Evolutionary conservation across 2,113 vertebrate genomes (phyloP).

Genomic region (Drymodes brunneopygia): DNA sequence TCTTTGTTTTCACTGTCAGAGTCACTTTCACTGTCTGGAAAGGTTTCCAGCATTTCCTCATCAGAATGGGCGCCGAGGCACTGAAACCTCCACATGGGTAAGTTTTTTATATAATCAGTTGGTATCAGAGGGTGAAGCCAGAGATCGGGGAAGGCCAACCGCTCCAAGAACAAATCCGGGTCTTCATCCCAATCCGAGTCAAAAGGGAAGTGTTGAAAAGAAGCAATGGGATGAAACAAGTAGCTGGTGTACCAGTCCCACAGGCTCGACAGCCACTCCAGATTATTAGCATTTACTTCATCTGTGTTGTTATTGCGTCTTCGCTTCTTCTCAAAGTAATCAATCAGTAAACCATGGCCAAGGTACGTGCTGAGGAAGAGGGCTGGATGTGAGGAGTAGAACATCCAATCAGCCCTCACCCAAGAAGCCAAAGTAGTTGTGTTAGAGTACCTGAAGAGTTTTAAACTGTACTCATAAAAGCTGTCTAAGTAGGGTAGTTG

Average conservation of each 20-base stretch:
- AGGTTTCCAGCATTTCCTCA: constrained; percentile 63
- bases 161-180: constrained; percentile 86
- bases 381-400: constrained; percentile 95
- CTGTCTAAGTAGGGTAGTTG: constrained; percentile 92
- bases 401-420: constrained; percentile 95
- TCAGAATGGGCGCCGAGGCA: constrained; percentile 43
- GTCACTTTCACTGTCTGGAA: constrained; percentile 74
- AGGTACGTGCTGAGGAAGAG: constrained; percentile 95
- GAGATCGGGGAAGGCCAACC: constrained; percentile 92
- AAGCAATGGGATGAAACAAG: constrained; percentile 90
- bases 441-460: constrained; percentile 91
- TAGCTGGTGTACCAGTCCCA: constrained; percentile 99
- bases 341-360: constrained; percentile 89
- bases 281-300: constrained; percentile 90
- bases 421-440: constrained; percentile 92
- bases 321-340: constrained; percentile 97
- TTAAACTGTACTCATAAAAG: constrained; percentile 93
- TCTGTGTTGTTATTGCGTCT: constrained; percentile 77
- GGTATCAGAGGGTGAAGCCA: constrained; percentile 94
- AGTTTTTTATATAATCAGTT: constrained; percentile 90
- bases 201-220: constrained; percentile 88
- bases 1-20: constrained; percentile 72
- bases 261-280: constrained; percentile 94
- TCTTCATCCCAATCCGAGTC: constrained; percentile 95
- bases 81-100: constrained; percentile 88